Evolutionary conservation across 1,140 invertebrate species (phyloP).

Genomic region (Caenorhabditis remanei): DNA sequence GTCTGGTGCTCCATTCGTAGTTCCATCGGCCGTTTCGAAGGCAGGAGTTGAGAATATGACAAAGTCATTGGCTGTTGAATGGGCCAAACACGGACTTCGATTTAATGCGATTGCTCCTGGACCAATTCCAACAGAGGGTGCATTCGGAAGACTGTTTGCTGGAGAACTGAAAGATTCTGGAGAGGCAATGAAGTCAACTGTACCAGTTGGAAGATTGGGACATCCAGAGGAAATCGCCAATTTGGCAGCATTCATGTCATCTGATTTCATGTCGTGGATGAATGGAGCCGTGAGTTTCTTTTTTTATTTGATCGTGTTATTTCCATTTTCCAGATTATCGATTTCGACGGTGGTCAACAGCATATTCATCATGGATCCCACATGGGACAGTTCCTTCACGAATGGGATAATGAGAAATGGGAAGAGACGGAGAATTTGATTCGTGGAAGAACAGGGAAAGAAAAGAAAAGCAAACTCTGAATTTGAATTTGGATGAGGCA

Average conservation of each 20-base stretch:
- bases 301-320: not conserved
- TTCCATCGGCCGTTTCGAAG: slow-evolving; percentile 81
- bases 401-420: slow-evolving; percentile 59
- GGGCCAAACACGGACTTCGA: slow-evolving; percentile 81
- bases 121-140: slow-evolving; percentile 80
- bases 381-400: slow-evolving; percentile 57
- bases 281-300: slow-evolving; percentile 78
- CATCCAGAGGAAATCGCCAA: slow-evolving; percentile 81
- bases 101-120: slow-evolving; percentile 82
- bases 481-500: not conserved
- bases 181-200: not conserved
- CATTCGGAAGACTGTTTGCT: slow-evolving; percentile 65
- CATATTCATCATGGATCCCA: slow-evolving; percentile 58
- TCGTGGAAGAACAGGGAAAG: slow-evolving; percentile 66
- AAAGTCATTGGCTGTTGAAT: slow-evolving; percentile 81
- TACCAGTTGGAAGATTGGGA: slow-evolving; percentile 78
- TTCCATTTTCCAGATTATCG: slow-evolving; percentile 61
- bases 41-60: slow-evolving; percentile 81
- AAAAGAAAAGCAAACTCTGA: slow-evolving; percentile 59
- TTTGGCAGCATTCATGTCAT: slow-evolving; percentile 80
- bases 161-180: slow-evolving; percentile 52
- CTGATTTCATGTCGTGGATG: slow-evolving; percentile 81
- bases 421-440: slow-evolving; percentile 63
- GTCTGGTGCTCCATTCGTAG: slow-evolving; percentile 81
- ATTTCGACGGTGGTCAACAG: slow-evolving; percentile 68